These are phyloP conservation scores for Meta bourneti DNA, from an alignment of 2,888 invertebrate species.

Conservation along the genomic window DNA sequence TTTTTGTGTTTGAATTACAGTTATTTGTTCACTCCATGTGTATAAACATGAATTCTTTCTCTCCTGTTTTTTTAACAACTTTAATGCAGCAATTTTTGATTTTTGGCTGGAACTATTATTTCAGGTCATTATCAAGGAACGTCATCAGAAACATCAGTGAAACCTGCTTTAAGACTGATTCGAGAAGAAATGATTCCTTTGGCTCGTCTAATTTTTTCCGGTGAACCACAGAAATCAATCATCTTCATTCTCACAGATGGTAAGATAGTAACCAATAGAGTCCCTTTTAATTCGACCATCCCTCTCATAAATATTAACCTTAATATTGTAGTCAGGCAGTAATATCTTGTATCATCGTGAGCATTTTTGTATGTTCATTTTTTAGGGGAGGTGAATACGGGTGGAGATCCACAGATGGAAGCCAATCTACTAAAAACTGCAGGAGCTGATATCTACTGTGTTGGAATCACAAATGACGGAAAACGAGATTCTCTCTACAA, in stretches of 20 bases:
- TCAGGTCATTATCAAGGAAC: conserved; percentile 2
- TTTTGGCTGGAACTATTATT: not conserved
- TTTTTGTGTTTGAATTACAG: no score
- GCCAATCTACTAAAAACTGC: conserved; percentile 48
- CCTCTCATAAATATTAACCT: not conserved
- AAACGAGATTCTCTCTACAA: conserved; percentile 46
- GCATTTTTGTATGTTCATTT: not conserved
- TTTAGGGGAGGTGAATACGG: conserved; percentile 71
- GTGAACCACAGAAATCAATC: conserved; percentile 52
- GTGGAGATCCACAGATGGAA: conserved; percentile 63
- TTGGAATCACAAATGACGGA: conserved; percentile 56
- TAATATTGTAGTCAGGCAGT: no score
- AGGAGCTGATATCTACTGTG: conserved; percentile 70
- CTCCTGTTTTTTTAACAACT: not conserved
- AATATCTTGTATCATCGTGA: no score
- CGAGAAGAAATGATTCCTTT: conserved; percentile 64
- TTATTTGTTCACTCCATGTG: no score
- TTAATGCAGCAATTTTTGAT: not conserved
- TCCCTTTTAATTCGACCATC: not conserved
- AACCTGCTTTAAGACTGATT: conserved; percentile 41
- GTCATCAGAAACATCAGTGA: conserved; percentile 49
- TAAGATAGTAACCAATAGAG: not conserved
- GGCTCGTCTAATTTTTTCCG: not conserved
- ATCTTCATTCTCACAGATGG: conserved; percentile 74
- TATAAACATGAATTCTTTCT: not conserved